phyloP scores from a whole-genome alignment of 2,113 vertebrate genomes.

The Chloropsis cyanopogon region DNA sequence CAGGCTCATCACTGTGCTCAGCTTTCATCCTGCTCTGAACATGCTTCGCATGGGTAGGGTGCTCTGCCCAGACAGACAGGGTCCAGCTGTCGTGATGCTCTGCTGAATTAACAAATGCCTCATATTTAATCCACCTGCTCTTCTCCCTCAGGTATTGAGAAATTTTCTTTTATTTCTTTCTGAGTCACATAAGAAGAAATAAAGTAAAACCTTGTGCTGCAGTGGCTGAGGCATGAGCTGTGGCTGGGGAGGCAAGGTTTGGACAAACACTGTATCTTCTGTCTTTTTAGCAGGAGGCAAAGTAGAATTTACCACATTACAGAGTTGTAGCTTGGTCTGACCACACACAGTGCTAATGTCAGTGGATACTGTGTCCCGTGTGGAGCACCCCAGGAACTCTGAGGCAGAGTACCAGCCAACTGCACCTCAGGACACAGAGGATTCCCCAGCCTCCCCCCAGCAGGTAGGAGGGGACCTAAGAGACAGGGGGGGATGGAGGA shows the following conservation, averaged over 20 bases:
- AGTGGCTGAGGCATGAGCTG: background rate
- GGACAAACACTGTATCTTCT: background rate
- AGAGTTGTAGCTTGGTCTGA: background rate
- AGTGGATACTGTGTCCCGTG: background rate
- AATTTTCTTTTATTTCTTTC: background rate
- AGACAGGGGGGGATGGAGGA: background rate
- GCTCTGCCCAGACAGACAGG: background rate
- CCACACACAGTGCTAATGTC: background rate
- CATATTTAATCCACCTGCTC: background rate
- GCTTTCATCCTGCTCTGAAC: background rate
- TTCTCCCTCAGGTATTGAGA: background rate
- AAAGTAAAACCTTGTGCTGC: background rate
- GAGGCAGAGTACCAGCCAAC: background rate
- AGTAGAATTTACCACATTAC: background rate
- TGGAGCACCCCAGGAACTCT: background rate
- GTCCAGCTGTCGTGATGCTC: accelerated
- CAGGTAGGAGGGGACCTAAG: background rate
- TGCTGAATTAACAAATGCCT: background rate
- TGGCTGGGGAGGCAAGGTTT: background rate
- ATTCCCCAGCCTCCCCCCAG: background rate
- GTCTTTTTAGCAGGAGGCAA: background rate
- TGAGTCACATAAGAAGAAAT: accelerated
- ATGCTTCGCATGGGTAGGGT: no score
- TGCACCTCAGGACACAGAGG: background rate
- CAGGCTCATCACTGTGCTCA: background rate